Base-by-base conservation (phyloP, 1,140 invertebrate genomes). In the Drosophila chauvacae region DNA sequence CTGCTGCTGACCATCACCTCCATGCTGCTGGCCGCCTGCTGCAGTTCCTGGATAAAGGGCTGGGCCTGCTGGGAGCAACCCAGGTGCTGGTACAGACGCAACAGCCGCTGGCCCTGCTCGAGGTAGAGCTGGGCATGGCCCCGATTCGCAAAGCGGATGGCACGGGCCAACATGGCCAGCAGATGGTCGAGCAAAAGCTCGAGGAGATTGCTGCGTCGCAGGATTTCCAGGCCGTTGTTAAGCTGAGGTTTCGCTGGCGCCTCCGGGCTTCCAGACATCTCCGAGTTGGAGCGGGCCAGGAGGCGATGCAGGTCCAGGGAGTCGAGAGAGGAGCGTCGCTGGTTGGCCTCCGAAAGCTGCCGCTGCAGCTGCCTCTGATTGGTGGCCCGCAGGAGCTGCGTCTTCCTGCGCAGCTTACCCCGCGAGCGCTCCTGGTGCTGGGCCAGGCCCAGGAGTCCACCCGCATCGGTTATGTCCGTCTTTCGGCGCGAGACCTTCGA, bases 51-150 rank as follows among this genome's bases (percentile, higher is more conserved):
- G 7, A 93, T 74, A 84, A 94, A 95, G 44, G 93, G 93, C 41
- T 91, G 91, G 0, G 94, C 94, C 14, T 93, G 80, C 44, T 94
- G 93, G 23, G 93, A 93, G 41, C 91, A 92, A 4, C 93, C 92
- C 48, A 94, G 92, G 20, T 96, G 95, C 39, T 93, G 93, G 16
- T 97, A 93, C 1, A 97, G 88, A 48, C 94, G 93, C 26, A 94
- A 94, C 4, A 97, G 92, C 58, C 96, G 93, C 58, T 95, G 94
- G 1, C 95, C 94, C 74, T 97, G 96, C 53, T 95, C 93, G 13
- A 96, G 90, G 70, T 96, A 96, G 23, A 95, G 93, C 2, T 94
- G 91, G 33, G 95, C 95, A 78, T 95, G 94, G 48, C 93, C 91
- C 26, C 93, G 91, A 2, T 95, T 93, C 18, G 94, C 93, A 4